Conservation (phyloP, 2,113 vertebrate genomes). For the Halcyon senegalensis region DNA sequence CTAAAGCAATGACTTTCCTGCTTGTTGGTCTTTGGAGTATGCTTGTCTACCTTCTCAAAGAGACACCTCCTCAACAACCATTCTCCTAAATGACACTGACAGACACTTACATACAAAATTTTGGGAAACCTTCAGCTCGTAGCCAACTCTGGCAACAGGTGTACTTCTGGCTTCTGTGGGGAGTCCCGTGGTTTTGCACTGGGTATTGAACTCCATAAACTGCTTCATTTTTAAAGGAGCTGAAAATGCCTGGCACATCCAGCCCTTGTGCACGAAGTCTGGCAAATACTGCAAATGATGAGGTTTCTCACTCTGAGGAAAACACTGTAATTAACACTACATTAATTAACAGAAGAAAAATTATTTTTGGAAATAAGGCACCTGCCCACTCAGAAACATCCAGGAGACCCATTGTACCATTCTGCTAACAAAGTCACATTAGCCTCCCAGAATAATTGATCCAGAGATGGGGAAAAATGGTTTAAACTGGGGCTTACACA, state of each 20-base stretch:
- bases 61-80: neutral
- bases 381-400: neutral
- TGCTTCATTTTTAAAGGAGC: neutral
- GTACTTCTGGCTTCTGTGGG: neutral
- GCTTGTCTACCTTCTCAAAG: neutral
- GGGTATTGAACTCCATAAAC: neutral
- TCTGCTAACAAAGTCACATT: neutral
- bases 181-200: neutral
- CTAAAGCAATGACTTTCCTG: neutral
- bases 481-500: neutral
- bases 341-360: constrained; percentile 34
- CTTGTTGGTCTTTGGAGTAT: neutral
- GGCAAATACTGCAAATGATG: neutral
- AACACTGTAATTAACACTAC: constrained; percentile 34
- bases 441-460: neutral
- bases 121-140: neutral
- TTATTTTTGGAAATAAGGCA: neutral
- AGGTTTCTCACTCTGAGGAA: constrained; percentile 19
- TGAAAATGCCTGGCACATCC: neutral
- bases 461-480: neutral
- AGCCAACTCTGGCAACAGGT: neutral
- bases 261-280: neutral
- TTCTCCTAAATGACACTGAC: neutral
- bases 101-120: neutral
- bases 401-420: neutral